Percentiles rank a stretch among this genome's conserved stretches.
These are phyloP conservation scores for Cephonodes hylas DNA, from an alignment of 2,888 invertebrate genomes.

Conservation along the genomic window DNA sequence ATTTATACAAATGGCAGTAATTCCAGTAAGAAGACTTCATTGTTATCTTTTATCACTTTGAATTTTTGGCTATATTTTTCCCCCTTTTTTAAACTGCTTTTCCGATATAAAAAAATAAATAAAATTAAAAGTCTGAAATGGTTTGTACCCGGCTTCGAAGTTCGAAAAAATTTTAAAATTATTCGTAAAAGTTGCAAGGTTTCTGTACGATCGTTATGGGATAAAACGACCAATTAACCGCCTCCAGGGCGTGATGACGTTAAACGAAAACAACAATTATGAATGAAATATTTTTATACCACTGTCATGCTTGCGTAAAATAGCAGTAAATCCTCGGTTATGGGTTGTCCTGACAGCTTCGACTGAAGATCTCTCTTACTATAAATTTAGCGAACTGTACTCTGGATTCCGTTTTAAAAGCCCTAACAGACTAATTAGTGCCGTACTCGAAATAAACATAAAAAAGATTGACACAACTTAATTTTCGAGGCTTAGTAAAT, in stretches of 20 bases:
- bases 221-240: slow-evolving; percentile 12
- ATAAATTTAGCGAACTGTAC: background rate
- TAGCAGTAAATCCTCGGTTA: background rate
- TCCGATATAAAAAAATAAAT: no score
- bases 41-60: no score
- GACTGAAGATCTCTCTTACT: background rate
- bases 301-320: background rate
- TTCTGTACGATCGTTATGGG: slow-evolving; percentile 1
- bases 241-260: slow-evolving; percentile 5
- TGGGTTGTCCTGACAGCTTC: background rate
- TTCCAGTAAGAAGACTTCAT: no score
- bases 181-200: background rate
- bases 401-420: background rate
- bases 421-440: background rate
- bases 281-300: slow-evolving; percentile 8
- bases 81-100: no score
- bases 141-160: background rate
- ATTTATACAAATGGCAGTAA: no score
- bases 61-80: no score
- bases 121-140: no score
- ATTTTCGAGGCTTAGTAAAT: background rate
- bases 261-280: slow-evolving; percentile 10
- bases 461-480: background rate
- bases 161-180: background rate
- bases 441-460: no score